Conservation (phyloP, 2,888 invertebrate genomes). For the Callyntrura guangdongensis region DNA sequence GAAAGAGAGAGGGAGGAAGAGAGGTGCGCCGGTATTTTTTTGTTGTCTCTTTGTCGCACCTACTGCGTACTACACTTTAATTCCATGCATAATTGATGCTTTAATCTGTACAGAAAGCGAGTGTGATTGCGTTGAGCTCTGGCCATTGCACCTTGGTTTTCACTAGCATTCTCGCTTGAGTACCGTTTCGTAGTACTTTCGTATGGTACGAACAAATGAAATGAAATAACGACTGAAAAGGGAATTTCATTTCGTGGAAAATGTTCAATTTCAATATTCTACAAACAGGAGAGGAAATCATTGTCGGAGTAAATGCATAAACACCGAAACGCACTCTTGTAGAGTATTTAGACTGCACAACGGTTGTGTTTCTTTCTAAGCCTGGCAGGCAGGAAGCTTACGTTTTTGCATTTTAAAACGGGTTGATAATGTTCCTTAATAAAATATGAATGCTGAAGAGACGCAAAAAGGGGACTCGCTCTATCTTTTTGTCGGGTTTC, state of each 20-base stretch:
- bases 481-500: too few species aligned
- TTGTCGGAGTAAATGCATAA: too few species aligned
- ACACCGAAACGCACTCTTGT: neutral
- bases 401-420: slow-evolving; percentile 48
- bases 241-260: neutral
- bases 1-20: too few species aligned
- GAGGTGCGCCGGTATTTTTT: too few species aligned
- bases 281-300: slow-evolving; percentile 16
- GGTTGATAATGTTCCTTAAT: slow-evolving; percentile 51
- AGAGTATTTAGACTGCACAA: neutral
- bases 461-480: neutral
- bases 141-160: neutral
- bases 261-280: slow-evolving; percentile 38
- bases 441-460: slow-evolving; percentile 19
- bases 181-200: neutral
- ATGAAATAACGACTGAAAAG: neutral
- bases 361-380: neutral
- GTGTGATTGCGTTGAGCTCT: slow-evolving; percentile 61
- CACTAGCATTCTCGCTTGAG: neutral
- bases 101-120: slow-evolving; percentile 81
- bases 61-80: too few species aligned
- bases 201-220: slow-evolving; percentile 7
- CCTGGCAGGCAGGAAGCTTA: too few species aligned
- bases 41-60: too few species aligned
- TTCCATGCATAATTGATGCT: slow-evolving; percentile 83